Base-by-base conservation (phyloP, 2,797 vertebrate genomes). In the Rhinogobio ventralis region DNA sequence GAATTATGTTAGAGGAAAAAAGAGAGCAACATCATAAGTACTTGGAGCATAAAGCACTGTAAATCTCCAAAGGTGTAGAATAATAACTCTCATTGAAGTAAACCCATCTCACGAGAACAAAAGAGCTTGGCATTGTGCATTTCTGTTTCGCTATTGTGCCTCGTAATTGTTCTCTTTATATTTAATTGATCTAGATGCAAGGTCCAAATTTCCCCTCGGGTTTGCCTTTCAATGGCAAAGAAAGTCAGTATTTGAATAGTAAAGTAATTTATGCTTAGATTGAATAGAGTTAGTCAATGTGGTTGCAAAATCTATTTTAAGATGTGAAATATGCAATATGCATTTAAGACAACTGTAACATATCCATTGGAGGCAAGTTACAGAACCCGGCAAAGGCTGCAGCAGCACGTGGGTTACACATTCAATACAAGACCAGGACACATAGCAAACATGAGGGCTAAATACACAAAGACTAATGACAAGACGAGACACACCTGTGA, bases 81-180 rank as follows among this genome's bases (percentile, higher is more conserved):
- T 82, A 72, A 73, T 45, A 62, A 73, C 67, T 57, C 55, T 82
- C 33, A 73, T 7, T 81, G 66, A 71, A 30, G 68, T 73, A 72
- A 72, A 57, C 30, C 33, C 28, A 55, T 81, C 66, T 81, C 62
- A 49, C 14, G 36, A 49, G 33, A 66, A 82, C 36, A 82, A 73
- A 73, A 72, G 30, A 60, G 39, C 25, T 71, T 6, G 4, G 15
- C 17, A 62, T 73, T 28, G 67, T 62, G 25, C 53, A 33, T 72
- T 62, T 60, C 7, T 33, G 11, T 46, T 62, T 19, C 13, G 9
- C 51, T 71, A 20, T 72, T 69, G 78, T 79, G 62, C 19, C 20
- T 46, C 5, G 36, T 60, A 64, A 85, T 82, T 62, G 80, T 68
- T 60, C 28, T 72, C 55, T 72, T 72, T 62, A 46, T 62, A 49